phyloP scores from a whole-genome alignment of 2,113 vertebrate species.

The Pogona vitticeps region DNA sequence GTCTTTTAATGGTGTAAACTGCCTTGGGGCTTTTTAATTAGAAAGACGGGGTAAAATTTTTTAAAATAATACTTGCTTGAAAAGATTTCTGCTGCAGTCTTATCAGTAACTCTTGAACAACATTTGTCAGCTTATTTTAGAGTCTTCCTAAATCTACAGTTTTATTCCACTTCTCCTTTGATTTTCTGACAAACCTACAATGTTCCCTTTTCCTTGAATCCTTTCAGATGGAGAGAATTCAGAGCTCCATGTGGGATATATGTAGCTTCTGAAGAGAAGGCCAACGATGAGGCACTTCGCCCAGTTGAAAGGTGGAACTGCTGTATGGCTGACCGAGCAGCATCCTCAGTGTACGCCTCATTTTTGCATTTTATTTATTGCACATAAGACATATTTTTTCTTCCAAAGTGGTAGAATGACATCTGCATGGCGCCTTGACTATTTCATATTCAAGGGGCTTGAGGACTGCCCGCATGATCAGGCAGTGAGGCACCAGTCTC shows the following conservation, averaged over 20 bases:
- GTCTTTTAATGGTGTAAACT: no score
- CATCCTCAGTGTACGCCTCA: neutral
- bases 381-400: neutral
- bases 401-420: neutral
- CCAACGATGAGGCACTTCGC: no score
- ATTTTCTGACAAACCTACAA: neutral
- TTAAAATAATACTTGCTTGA: no score
- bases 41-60: no score
- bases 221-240: neutral
- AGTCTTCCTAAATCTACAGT: neutral
- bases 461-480: no score
- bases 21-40: no score
- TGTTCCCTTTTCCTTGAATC: neutral
- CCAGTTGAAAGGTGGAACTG: no score
- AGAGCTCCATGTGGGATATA: neutral
- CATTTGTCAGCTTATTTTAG: neutral
- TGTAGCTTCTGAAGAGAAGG: neutral
- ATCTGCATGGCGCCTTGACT: neutral
- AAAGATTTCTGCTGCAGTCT: no score
- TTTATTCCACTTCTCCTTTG: neutral
- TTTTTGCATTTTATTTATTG: neutral
- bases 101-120: neutral
- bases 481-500: neutral
- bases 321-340: neutral
- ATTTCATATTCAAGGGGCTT: neutral